Conservation (phyloP, 2,888 invertebrate species). For the Nymphalis urticae region DNA sequence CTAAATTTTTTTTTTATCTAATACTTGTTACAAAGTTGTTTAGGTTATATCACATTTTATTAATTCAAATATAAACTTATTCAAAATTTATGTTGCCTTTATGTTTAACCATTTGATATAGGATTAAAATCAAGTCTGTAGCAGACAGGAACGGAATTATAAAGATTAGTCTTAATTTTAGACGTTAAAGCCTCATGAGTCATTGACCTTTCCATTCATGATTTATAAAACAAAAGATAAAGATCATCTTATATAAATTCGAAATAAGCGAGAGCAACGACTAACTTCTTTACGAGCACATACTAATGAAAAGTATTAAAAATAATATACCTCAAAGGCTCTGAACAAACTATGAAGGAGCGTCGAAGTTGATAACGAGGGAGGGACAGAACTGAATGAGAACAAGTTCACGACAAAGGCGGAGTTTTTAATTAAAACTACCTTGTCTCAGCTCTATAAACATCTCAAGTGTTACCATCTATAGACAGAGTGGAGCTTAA, state of each 20-base stretch:
- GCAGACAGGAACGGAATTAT: too few species aligned
- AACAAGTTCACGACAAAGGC: conserved; percentile 59
- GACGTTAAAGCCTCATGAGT: too few species aligned
- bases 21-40: too few species aligned
- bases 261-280: conserved; percentile 18
- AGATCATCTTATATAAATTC: conserved; percentile 7
- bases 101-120: too few species aligned
- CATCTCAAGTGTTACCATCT: conserved; percentile 34
- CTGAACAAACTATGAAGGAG: conserved; percentile 55
- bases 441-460: conserved; percentile 42
- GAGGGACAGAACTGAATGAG: conserved; percentile 54
- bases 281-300: conserved; percentile 50
- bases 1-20: too few species aligned
- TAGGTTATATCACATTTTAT: too few species aligned
- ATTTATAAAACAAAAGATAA: conserved; percentile 1
- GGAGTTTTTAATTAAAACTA: conserved; percentile 70
- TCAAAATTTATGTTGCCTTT: too few species aligned
- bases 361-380: conserved; percentile 71
- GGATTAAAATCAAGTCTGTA: too few species aligned
- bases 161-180: too few species aligned
- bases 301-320: conserved; percentile 55
- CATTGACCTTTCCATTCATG: conserved; percentile 1
- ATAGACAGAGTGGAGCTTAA: conserved; percentile 25
- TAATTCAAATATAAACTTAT: too few species aligned
- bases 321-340: conserved; percentile 65